A percentile compares a stretch with the other conserved stretches of the same genome.
Conservation (phyloP, 2,888 invertebrate genomes). For the Quadroppia sp. region DNA sequence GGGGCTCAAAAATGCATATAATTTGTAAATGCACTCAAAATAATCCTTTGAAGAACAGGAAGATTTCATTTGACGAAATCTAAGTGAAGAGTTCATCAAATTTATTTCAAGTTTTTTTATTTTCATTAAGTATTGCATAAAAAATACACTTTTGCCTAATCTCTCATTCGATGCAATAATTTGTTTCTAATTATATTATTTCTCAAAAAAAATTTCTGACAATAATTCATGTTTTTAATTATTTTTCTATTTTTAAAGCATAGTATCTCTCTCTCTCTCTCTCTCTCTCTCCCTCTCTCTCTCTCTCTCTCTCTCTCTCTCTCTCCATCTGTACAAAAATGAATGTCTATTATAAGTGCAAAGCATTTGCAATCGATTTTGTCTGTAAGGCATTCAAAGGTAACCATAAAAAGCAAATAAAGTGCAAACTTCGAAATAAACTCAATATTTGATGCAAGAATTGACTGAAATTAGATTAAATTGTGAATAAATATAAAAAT, state of each 20-base stretch:
- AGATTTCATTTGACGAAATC: background rate
- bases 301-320: background rate
- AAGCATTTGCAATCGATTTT: constrained; percentile 22
- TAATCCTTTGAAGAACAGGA: too few relatives aligned
- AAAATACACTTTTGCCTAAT: background rate
- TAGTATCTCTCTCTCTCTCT: too few relatives aligned
- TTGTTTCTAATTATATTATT: background rate
- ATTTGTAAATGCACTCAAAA: background rate
- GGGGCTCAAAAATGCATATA: background rate
- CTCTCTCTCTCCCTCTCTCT: background rate
- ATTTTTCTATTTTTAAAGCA: too few relatives aligned
- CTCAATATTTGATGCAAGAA: constrained; percentile 7
- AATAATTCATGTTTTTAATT: too few relatives aligned
- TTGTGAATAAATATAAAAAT: constrained; percentile 16
- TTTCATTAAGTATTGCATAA: too few relatives aligned
- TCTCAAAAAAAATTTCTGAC: background rate
- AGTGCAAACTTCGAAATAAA: constrained; percentile 21
- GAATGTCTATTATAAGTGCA: background rate
- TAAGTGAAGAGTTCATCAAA: constrained; percentile 1
- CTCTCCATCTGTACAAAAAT: background rate
- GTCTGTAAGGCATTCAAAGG: constrained; percentile 30
- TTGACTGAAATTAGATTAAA: constrained; percentile 2
- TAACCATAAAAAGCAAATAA: constrained; percentile 33
- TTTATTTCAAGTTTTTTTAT: background rate
- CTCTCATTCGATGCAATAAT: background rate